These are phyloP conservation scores for Nematolebias whitei DNA, from an alignment of 2,113 vertebrate genomes.

Conservation along the genomic window DNA sequence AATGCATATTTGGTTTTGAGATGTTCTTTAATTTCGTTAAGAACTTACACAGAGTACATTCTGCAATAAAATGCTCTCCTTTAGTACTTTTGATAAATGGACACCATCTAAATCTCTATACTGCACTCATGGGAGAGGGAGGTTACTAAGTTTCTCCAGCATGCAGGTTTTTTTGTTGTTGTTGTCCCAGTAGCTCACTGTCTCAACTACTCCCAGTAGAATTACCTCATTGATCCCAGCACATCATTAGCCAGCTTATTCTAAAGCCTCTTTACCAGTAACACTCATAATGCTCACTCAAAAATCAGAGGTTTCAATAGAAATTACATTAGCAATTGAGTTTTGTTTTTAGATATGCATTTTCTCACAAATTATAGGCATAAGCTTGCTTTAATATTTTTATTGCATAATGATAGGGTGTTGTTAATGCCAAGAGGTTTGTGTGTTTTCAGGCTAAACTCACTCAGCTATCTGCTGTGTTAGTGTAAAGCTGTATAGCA, in stretches of 20 bases:
- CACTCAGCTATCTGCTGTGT: constrained; percentile 52
- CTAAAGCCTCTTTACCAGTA: constrained; percentile 77
- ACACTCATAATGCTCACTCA: constrained; percentile 36
- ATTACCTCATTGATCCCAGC: constrained; percentile 75
- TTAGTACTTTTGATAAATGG: constrained; percentile 61
- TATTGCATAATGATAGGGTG: neutral
- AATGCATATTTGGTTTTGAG: neutral
- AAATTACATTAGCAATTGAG: constrained; percentile 25
- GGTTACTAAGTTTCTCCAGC: constrained; percentile 75
- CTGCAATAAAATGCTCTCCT: constrained; percentile 32
- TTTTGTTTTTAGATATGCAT: constrained; percentile 2
- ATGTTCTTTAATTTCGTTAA: constrained; percentile 31
- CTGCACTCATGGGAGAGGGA: constrained; percentile 65
- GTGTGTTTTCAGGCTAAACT: constrained; percentile 18
- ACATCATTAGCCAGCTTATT: constrained; percentile 81
- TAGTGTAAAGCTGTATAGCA: constrained; percentile 29
- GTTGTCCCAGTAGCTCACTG: constrained; percentile 79
- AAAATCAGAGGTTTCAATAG: constrained; percentile 43
- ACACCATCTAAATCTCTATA: constrained; percentile 65
- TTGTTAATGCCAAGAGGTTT: neutral
- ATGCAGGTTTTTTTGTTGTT: constrained; percentile 67
- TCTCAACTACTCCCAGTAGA: constrained; percentile 73
- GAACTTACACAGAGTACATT: constrained; percentile 13
- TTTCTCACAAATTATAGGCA: constrained; percentile 5
- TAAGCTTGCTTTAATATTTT: constrained; percentile 19